A percentile compares a stretch with the other conserved stretches of the same genome.
These are phyloP conservation scores for Cantharis lateralis DNA, from an alignment of 2,888 invertebrate genomes.

Conservation along the genomic window DNA sequence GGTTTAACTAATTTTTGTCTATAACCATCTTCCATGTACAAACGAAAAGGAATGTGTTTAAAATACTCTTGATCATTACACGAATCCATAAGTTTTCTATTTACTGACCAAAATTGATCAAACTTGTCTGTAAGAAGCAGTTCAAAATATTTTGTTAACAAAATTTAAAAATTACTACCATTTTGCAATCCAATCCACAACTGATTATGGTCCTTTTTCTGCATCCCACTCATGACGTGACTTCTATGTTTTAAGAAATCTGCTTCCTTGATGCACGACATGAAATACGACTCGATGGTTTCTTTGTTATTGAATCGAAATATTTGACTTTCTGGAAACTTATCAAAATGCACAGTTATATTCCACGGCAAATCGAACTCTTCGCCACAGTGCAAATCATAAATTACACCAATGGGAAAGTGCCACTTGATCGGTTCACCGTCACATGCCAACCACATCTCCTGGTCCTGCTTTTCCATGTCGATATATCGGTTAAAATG, in stretches of 20 bases:
- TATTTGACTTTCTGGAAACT: conserved; percentile 90
- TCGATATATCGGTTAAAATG: conserved; percentile 85
- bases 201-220: conserved; percentile 95
- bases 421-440: conserved; percentile 92
- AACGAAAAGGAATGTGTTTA: conserved; percentile 87
- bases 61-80: conserved; percentile 79
- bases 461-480: conserved; percentile 79
- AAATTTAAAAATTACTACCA: conserved; percentile 61
- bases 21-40: conserved; percentile 74
- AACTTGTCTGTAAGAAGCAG: conserved; percentile 77
- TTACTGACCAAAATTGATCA: conserved; percentile 99
- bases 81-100: conserved; percentile 91
- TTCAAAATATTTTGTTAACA: not conserved
- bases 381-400: conserved; percentile 72
- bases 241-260: conserved; percentile 96
- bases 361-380: conserved; percentile 89
- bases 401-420: conserved; percentile 87
- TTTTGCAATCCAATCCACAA: conserved; percentile 93
- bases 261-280: conserved; percentile 96
- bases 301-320: conserved; percentile 87
- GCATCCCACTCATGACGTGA: conserved; percentile 87
- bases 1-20: conserved; percentile 79
- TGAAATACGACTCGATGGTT: conserved; percentile 89
- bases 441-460: conserved; percentile 94
- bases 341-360: conserved; percentile 91